Evolutionary conservation across 2,113 vertebrate species (phyloP).

Genomic region (Varanus salvator): DNA sequence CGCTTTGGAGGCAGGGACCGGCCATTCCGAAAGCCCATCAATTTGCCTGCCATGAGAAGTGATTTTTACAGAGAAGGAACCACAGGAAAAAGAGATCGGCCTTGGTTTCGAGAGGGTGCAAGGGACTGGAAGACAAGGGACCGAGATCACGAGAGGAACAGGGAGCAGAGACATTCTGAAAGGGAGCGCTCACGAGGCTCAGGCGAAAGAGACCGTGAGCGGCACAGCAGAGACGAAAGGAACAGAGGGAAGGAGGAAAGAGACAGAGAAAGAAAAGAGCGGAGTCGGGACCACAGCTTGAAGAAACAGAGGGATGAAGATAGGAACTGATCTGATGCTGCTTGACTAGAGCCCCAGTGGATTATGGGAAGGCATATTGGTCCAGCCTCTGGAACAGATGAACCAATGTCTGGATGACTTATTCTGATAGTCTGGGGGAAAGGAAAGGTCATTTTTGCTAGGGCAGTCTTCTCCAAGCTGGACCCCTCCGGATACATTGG

Average conservation of each 20-base stretch:
- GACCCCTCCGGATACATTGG: no score
- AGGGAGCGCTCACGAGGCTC: constrained; percentile 66
- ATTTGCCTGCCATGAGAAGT: constrained; percentile 76
- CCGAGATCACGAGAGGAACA: constrained; percentile 72
- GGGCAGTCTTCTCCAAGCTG: no score
- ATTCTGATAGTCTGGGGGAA: no score
- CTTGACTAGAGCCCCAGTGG: neutral
- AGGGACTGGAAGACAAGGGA: constrained; percentile 77
- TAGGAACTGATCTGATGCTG: neutral
- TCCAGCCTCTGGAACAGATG: rapidly evolving
- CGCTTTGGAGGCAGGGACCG: constrained; percentile 94
- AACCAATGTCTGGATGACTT: neutral
- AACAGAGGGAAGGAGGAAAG: constrained; percentile 55
- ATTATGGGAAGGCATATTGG: neutral
- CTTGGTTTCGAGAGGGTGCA: constrained; percentile 76
- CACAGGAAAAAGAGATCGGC: constrained; percentile 70
- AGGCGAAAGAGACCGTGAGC: constrained; percentile 70
- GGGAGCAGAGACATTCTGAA: constrained; percentile 80
- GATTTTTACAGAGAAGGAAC: constrained; percentile 73
- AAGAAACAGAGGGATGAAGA: constrained; percentile 70
- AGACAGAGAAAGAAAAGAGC: constrained; percentile 75
- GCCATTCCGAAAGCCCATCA: constrained; percentile 94
- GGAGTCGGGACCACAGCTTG: constrained; percentile 76
- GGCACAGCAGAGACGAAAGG: constrained; percentile 73
- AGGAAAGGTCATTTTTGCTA: neutral